phyloP scores from a whole-genome alignment of 2,797 vertebrate genomes.

The Onychomys arenicola region DNA sequence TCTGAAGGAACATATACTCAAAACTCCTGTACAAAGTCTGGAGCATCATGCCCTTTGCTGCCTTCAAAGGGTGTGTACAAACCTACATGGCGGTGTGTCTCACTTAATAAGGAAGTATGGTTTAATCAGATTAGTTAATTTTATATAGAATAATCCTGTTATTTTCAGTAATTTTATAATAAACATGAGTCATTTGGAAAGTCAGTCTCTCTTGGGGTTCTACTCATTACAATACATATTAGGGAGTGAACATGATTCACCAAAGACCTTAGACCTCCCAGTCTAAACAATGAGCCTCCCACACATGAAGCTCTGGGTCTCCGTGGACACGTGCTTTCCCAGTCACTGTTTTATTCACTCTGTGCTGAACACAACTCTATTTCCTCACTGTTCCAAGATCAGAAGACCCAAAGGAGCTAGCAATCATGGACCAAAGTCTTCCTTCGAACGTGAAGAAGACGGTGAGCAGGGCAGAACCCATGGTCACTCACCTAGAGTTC shows the following conservation, averaged over 20 bases:
- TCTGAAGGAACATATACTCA: not conserved
- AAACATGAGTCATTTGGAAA: conserved; percentile 45
- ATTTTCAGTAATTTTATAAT: conserved; percentile 44
- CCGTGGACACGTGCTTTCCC: not conserved
- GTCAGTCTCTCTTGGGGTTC: not conserved
- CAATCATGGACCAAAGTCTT: conserved; percentile 46
- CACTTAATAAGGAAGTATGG: conserved; percentile 9
- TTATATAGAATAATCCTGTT: conserved; percentile 47
- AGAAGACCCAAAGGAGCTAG: conserved; percentile 23
- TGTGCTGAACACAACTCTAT: not conserved
- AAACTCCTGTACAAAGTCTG: not conserved
- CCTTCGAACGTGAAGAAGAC: not conserved
- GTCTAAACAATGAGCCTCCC: not conserved
- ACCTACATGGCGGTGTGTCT: not conserved
- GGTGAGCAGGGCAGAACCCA: not conserved
- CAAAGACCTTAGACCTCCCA: conserved; percentile 19
- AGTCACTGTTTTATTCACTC: not conserved
- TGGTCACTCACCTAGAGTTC: conserved; percentile 51
- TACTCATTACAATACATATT: not conserved
- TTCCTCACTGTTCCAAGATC: not conserved
- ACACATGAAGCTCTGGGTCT: not conserved
- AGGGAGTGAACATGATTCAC: not conserved
- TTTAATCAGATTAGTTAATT: conserved; percentile 22
- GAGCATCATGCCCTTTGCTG: not conserved
- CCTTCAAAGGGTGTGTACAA: not conserved